Conservation (phyloP, 2,888 invertebrate species). For the Clepsis dumicolana region DNA sequence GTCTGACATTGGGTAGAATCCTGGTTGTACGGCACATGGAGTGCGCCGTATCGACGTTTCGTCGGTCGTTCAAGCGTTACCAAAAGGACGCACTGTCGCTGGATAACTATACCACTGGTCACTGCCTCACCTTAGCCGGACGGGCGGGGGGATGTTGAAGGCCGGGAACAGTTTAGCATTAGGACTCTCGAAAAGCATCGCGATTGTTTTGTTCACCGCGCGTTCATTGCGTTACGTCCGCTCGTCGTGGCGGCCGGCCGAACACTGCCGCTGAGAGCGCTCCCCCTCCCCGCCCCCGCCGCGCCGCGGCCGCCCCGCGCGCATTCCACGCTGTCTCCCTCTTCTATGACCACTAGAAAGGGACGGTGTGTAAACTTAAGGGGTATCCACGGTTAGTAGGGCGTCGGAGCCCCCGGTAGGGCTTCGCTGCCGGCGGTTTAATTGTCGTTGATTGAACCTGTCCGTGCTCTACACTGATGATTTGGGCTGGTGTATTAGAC, state of each 20-base stretch:
- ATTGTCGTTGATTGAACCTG: conserved; percentile 41
- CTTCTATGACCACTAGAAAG: conserved; percentile 48
- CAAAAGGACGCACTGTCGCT: conserved; percentile 59
- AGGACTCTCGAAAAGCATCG: conserved; percentile 91
- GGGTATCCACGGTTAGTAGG: conserved; percentile 52
- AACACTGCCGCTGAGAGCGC: conserved; percentile 64
- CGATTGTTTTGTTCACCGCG: conserved; percentile 76
- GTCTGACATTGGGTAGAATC: conserved; percentile 10
- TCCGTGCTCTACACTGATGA: conserved; percentile 2
- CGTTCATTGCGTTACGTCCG: conserved; percentile 72
- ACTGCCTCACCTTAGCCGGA: conserved; percentile 83
- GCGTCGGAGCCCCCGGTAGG: conserved; percentile 53
- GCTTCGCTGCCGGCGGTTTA: conserved; percentile 45
- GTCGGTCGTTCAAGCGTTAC: conserved; percentile 62
- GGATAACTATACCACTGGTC: too few species aligned
- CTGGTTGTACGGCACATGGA: conserved; percentile 46
- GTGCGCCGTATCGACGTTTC: conserved; percentile 71
- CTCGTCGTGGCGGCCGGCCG: conserved; percentile 71
- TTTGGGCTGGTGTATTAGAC: neutral
- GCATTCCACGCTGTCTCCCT: conserved; percentile 50
- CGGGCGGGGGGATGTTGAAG: conserved; percentile 90
- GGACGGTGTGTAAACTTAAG: conserved; percentile 48
- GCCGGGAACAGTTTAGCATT: conserved; percentile 89
- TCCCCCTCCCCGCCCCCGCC: conserved; percentile 56
- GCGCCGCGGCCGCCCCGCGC: conserved; percentile 44